phyloP scores from a whole-genome alignment of 2,888 invertebrate species.

The Eupithecia insigniata region DNA sequence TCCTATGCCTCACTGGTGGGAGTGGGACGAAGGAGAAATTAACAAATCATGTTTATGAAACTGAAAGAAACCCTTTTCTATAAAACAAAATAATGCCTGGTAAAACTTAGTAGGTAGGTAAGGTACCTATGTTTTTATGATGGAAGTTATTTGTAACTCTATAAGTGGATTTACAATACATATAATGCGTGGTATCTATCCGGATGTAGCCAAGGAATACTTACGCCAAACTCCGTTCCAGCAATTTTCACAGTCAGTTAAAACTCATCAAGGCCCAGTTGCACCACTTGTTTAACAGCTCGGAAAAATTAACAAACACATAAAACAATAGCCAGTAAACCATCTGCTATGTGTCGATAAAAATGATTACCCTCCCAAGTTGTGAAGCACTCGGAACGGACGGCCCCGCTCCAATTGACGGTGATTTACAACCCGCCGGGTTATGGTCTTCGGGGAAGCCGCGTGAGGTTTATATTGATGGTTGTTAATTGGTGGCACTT shows the following conservation, averaged over 20 bases:
- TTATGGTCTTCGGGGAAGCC: slow-evolving; percentile 59
- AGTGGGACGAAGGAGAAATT: background rate
- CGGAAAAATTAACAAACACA: slow-evolving; percentile 17
- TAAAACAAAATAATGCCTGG: background rate
- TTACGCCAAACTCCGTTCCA: background rate
- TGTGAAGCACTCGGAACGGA: slow-evolving; percentile 53
- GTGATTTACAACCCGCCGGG: slow-evolving; percentile 72
- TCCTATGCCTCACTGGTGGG: background rate
- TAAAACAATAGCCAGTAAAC: slow-evolving; percentile 14
- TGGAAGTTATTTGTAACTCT: too few relatives aligned
- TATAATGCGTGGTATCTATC: background rate
- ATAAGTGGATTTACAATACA: background rate
- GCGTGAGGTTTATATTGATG: slow-evolving; percentile 44
- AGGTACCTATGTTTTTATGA: too few relatives aligned
- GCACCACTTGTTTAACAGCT: slow-evolving; percentile 8
- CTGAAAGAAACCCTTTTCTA: too few relatives aligned
- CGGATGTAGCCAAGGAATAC: background rate
- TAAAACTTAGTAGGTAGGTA: too few relatives aligned
- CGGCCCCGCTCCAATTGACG: slow-evolving; percentile 66
- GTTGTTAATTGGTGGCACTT: slow-evolving; percentile 14
- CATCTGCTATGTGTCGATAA: slow-evolving; percentile 19
- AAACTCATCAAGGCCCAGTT: slow-evolving; percentile 8
- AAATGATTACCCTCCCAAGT: slow-evolving; percentile 54
- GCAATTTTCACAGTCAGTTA: slow-evolving; percentile 1
- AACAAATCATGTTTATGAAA: background rate